Percentiles rank a stretch among this genome's conserved stretches.
phyloP scores from a whole-genome alignment of 2,797 vertebrate species.

The Macropodus opercularis region DNA sequence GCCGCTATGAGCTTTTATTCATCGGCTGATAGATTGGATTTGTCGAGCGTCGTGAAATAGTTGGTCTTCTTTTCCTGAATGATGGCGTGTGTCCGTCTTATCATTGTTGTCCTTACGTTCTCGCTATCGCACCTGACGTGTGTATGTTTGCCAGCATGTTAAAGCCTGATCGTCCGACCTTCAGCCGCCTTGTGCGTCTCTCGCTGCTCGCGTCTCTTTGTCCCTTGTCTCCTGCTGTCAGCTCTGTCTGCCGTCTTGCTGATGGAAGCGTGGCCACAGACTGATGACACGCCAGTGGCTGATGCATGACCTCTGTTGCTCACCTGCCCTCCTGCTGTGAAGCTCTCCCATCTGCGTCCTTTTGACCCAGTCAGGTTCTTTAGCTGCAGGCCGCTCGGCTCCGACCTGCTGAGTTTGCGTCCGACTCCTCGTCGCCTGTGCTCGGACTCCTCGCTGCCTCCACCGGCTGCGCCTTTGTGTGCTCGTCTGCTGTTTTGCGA shows the following conservation, averaged over 20 bases:
- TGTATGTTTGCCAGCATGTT: too few relatives aligned
- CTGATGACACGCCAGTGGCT: conserved; percentile 11
- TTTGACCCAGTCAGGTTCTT: conserved; percentile 17
- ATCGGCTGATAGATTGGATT: too few relatives aligned
- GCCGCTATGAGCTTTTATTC: too few relatives aligned
- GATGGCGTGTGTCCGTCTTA: too few relatives aligned
- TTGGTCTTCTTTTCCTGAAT: too few relatives aligned
- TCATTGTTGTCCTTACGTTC: too few relatives aligned
- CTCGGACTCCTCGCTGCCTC: conserved; percentile 4
- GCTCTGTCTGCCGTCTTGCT: conserved; percentile 18
- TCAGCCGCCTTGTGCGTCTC: conserved; percentile 12
- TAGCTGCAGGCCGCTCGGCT: conserved; percentile 23
- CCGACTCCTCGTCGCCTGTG: conserved; percentile 33
- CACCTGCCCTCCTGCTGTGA: conserved; percentile 15
- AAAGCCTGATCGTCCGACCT: too few relatives aligned
- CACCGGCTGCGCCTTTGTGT: conserved; percentile 15
- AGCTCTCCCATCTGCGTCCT: conserved; percentile 29
- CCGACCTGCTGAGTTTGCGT: conserved; percentile 27
- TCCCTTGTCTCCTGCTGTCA: conserved; percentile 19
- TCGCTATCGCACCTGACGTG: too few relatives aligned
- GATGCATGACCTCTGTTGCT: conserved; percentile 52
- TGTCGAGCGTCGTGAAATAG: too few relatives aligned
- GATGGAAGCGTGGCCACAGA: conserved; percentile 49
- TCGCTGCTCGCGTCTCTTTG: background rate
- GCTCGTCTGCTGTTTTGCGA: conserved; percentile 1